Base-by-base conservation (phyloP, 2,888 invertebrate genomes). In the Celastrina argiolus region DNA sequence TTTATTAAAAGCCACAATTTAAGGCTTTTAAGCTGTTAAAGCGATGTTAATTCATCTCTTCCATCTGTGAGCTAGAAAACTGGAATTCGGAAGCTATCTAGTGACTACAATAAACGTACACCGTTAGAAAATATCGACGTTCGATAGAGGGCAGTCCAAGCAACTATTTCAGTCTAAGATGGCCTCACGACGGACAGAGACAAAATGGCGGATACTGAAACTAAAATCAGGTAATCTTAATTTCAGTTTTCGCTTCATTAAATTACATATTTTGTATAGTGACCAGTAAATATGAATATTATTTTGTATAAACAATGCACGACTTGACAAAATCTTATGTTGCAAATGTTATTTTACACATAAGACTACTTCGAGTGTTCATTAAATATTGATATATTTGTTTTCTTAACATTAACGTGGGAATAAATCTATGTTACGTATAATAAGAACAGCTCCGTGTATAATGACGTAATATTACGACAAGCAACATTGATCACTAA, bases 1-100 rank as follows among this genome's bases (percentile, higher is more conserved):
- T 85, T 88, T 79, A 84, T 87, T 85, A 88, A 90, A 90, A 90
- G 90, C 90, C 90, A 91, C 90, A 90, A 85, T 87, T 79, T 81
- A 88, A 90, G 90, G 90, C 90, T 90, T 89, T 88, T 84, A 90
- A 89, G 89, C 90, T 88, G 88, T 87, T 81, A 81, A 88, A 90
- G 90, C 90, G 84, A 82, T 83, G 85, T 81, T 83, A 73, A 78
- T 80, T 80, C 73, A 74, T 75, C 75, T 80, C 78, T 80, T 76
- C 73, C 74, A 76, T 76, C 76, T 74, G 84, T 84, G 86, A 85
- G 84, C 85, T 82, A 81, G 76, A 83, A 83, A 83, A 84, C 81
- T 77, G 76, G 79, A 80, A 83, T 83, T 83, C 79, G 79, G 83
- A 90, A 90, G 89, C 89, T 87, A 85, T 82, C 85, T 88, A 89